Evolutionary conservation across 2,113 vertebrate genomes (phyloP), one percentile per base, ranked within the genome.

Genomic region (Odobenus rosmarus): DNA sequence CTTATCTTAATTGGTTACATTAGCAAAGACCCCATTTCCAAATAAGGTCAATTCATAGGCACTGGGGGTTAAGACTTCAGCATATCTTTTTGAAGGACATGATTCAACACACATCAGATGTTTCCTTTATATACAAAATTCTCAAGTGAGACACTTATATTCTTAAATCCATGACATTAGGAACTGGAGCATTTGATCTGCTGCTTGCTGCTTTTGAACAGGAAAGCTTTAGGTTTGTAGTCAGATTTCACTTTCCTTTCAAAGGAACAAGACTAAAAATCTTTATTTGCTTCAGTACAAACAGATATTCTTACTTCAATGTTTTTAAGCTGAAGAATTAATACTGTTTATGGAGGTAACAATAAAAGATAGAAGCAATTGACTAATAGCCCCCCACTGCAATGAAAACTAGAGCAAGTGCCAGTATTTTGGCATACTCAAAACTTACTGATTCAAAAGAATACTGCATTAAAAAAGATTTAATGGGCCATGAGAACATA

Each of bases 371-470:
- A 96, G 83, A 79, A 1, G 16, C 19, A 79, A 93, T 16, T 96
- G 81, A 96, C 93, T 94, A 96, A 97, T 12, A 95, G 55, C 1
- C 0, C 4, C 0, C 88, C 13, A 67, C 86, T 93, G 57, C 74
- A 74, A 24, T 93, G 72, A 93, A 98, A 97, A 94, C 18, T 62
- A 55, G 33, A 97, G 36, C n/a, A 72, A 97, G 51, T 31, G 36
- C 1, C 77, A 87, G 23, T 74, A 51, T 81, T 97, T 97, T 86
- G 8, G 67, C 90, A 93, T 28, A 81, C 85, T 93, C 90, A 96
- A 96, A 97, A 97, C 26, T 93, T 97, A 98, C 82, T 98, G 87
- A 98, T 97, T 98, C 86, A 97, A 98, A 98, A 87, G 57, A 98
- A 98, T 81, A 95, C 24, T 90, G 42, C 79, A 90, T 98, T 95